A percentile compares a stretch with the other conserved stretches of the same genome.
Evolutionary conservation across 2,888 invertebrate species (phyloP).

Genomic region (Sarcophaga caerulescens): DNA sequence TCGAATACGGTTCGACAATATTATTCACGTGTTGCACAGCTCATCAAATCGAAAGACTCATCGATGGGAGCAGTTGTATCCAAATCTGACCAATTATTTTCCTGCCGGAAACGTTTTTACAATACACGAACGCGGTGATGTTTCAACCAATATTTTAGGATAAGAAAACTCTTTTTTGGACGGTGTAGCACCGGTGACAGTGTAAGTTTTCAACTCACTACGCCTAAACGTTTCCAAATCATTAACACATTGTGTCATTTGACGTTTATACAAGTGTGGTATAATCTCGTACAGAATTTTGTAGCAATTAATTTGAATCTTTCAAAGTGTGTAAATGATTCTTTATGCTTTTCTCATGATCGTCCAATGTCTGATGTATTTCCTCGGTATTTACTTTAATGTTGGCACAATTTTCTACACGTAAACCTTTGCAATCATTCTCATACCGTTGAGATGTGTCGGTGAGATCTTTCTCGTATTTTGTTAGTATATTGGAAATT

Average conservation of each 20-base stretch:
- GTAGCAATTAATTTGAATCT: constrained; percentile 76
- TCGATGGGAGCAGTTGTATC: constrained; percentile 78
- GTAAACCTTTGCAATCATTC: constrained; percentile 67
- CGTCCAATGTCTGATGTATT: constrained; percentile 63
- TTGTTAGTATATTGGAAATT: constrained; percentile 48
- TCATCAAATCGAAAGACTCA: constrained; percentile 66
- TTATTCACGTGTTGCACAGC: too few species aligned
- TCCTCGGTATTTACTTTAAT: constrained; percentile 59
- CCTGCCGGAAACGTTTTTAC: constrained; percentile 84
- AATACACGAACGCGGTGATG: constrained; percentile 87
- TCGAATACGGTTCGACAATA: too few species aligned
- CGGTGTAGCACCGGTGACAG: constrained; percentile 84
- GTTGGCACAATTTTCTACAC: constrained; percentile 59
- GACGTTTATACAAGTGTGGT: constrained; percentile 73
- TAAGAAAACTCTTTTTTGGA: constrained; percentile 84
- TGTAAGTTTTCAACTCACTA: constrained; percentile 78
- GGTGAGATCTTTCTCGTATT: constrained; percentile 64
- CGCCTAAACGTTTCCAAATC: constrained; percentile 81
- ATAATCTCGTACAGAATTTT: constrained; percentile 76
- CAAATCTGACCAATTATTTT: constrained; percentile 79
- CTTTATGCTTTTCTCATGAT: constrained; percentile 70
- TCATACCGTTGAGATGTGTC: constrained; percentile 61
- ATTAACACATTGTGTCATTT: constrained; percentile 78
- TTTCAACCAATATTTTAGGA: constrained; percentile 84
- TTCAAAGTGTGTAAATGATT: constrained; percentile 75